Conservation (phyloP, 2,113 vertebrate genomes). For the Phylloscopus whistleri region DNA sequence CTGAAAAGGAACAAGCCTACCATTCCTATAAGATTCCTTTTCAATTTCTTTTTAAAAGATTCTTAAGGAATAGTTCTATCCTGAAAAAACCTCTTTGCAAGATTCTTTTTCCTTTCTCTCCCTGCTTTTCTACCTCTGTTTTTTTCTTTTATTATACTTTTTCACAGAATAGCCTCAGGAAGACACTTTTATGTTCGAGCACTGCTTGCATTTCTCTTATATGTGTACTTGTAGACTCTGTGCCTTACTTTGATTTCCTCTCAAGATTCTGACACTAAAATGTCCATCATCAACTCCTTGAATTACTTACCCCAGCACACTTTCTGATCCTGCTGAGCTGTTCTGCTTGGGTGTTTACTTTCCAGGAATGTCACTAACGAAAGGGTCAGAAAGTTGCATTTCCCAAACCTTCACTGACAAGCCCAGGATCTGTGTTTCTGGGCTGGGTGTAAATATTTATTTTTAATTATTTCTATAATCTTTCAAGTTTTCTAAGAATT, state of each 20-base stretch:
- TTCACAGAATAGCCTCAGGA: constrained; percentile 47
- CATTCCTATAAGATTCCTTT: not conserved
- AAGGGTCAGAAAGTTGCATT: not conserved
- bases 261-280: constrained; percentile 60
- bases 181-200: constrained; percentile 18
- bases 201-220: constrained; percentile 18
- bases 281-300: constrained; percentile 42
- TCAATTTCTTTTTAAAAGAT: not conserved
- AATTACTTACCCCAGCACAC: constrained; percentile 21
- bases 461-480: not conserved
- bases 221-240: not conserved
- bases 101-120: not conserved
- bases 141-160: constrained; percentile 1
- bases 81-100: not conserved
- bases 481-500: not conserved
- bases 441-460: not conserved
- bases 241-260: constrained; percentile 46
- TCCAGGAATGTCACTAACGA: constrained; percentile 25
- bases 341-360: constrained; percentile 37
- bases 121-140: not conserved
- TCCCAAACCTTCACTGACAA: not conserved
- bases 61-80: not conserved
- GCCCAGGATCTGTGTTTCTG: not conserved
- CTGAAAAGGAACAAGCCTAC: not conserved
- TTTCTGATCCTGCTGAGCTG: not conserved